Conservation (phyloP, 1,140 invertebrate genomes). For the Drosophila pandora region DNA sequence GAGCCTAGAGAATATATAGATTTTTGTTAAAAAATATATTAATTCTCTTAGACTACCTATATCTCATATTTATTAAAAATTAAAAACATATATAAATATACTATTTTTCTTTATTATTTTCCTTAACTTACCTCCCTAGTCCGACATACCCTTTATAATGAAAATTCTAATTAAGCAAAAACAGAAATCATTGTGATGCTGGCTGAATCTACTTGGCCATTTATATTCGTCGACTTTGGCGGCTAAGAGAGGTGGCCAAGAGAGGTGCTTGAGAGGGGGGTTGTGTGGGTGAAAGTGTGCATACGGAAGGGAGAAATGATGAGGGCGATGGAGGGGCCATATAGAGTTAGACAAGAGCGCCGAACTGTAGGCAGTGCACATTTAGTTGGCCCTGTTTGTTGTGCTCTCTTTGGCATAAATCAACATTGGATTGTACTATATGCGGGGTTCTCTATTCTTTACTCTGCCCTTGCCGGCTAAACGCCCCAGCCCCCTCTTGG, state of each 20-base stretch:
- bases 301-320: not conserved
- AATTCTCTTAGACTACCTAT: too few relatives aligned
- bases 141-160: not conserved
- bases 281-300: not conserved
- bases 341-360: not conserved
- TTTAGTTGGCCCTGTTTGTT: slow-evolving; percentile 53
- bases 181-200: slow-evolving; percentile 32
- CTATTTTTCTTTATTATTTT: too few relatives aligned
- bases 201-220: slow-evolving; percentile 26
- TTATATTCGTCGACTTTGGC: not conserved
- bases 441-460: not conserved
- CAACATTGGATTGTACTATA: slow-evolving; percentile 59
- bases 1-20: too few relatives aligned
- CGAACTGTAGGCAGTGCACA: slow-evolving; percentile 14
- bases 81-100: too few relatives aligned
- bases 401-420: slow-evolving; percentile 61
- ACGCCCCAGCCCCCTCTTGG: not conserved
- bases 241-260: not conserved
- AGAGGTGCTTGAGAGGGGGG: not conserved
- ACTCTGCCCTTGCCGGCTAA: slow-evolving; percentile 1
- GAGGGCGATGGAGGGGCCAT: not conserved
- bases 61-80: too few relatives aligned
- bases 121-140: not conserved
- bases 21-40: too few relatives aligned
- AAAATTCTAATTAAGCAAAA: slow-evolving; percentile 44